phyloP scores from a whole-genome alignment of 1,140 invertebrate species.

The Neodiprion pinetum region DNA sequence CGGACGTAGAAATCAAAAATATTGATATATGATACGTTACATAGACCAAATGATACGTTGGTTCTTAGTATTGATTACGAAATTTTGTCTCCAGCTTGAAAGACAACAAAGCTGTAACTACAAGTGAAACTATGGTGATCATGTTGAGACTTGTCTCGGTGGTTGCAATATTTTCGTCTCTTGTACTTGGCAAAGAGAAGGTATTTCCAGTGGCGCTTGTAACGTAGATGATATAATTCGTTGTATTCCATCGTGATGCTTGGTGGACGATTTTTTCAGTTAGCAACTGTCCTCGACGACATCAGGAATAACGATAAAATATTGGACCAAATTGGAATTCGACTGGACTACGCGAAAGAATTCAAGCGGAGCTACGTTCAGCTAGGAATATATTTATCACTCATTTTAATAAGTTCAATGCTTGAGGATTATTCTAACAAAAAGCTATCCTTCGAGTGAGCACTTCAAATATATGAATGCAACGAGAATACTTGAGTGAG shows the following conservation, averaged over 20 bases:
- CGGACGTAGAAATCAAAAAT: no score
- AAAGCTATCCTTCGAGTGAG: background rate
- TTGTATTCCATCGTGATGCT: no score
- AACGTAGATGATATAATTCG: no score
- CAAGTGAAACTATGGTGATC: no score
- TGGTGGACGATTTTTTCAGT: background rate
- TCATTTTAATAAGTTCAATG: background rate
- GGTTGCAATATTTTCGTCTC: background rate
- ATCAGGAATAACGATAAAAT: background rate
- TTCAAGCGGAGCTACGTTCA: background rate
- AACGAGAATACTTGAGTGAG: background rate
- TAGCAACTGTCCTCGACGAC: background rate
- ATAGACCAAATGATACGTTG: no score
- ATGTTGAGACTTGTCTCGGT: background rate
- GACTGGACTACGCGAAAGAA: background rate
- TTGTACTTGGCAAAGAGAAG: background rate
- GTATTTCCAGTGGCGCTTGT: background rate
- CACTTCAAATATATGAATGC: background rate
- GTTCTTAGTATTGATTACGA: no score
- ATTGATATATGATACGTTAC: no score
- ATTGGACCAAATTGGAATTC: background rate
- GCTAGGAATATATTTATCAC: background rate
- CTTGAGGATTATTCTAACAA: background rate
- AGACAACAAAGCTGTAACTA: no score
- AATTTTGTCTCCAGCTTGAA: no score